Conservation (phyloP, 1,140 invertebrate species). For the Drosophila elegans region DNA sequence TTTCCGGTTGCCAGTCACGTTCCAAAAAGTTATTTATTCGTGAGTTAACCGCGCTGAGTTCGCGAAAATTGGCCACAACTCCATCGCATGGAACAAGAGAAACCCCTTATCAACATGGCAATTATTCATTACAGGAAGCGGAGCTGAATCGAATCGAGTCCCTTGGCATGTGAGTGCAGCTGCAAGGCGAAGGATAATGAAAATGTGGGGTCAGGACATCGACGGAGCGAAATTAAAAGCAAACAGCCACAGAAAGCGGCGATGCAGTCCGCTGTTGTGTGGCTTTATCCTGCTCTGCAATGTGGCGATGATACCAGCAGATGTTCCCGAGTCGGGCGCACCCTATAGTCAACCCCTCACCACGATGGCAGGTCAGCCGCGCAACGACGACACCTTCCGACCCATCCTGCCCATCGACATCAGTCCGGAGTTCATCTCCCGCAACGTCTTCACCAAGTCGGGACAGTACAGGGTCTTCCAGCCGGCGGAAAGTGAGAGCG, state of each 20-base stretch:
- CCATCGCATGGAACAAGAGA: background rate
- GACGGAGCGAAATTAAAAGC: conserved; percentile 60
- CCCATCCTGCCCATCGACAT: conserved; percentile 76
- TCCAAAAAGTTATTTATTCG: conserved; percentile 60
- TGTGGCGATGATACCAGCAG: conserved; percentile 23
- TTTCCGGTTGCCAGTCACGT: conserved; percentile 55
- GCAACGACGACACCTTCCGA: conserved; percentile 68
- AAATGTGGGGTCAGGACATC: conserved; percentile 61
- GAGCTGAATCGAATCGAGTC: conserved; percentile 7
- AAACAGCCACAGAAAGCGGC: conserved; percentile 73
- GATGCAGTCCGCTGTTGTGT: conserved; percentile 46
- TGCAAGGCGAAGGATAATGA: conserved; percentile 50
- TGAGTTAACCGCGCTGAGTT: conserved; percentile 18
- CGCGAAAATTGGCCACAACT: conserved; percentile 25
- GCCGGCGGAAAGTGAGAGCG: conserved; percentile 71
- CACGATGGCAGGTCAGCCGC: conserved; percentile 60
- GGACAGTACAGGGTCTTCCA: conserved; percentile 79
- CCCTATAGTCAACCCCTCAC: conserved; percentile 69
- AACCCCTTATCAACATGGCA: conserved; percentile 15
- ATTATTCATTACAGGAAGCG: conserved; percentile 52
- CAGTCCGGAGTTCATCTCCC: conserved; percentile 76
- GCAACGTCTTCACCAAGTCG: conserved; percentile 80
- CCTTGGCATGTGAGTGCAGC: conserved; percentile 62
- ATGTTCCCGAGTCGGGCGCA: background rate
- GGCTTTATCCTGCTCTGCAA: conserved; percentile 48